phyloP scores from a whole-genome alignment of 2,113 vertebrate species.

The Ciconia boyciana region DNA sequence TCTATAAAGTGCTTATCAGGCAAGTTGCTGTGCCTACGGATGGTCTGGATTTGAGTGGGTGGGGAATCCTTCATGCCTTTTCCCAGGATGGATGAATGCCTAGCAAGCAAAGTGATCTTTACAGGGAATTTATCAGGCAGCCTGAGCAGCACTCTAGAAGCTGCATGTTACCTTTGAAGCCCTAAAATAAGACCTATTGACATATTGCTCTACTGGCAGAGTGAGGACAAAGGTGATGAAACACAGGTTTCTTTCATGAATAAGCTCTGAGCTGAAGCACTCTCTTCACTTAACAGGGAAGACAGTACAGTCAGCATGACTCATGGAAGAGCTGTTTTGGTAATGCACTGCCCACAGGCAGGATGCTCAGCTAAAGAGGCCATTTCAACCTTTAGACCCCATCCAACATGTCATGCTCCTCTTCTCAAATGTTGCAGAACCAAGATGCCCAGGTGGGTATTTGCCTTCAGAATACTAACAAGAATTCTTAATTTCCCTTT shows the following conservation, averaged over 20 bases:
- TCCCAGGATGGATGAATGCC: background rate
- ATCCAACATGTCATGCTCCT: background rate
- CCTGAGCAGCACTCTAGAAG: background rate
- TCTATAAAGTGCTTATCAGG: background rate
- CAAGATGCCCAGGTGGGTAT: background rate
- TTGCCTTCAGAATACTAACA: background rate
- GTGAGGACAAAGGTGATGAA: background rate
- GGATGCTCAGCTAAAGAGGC: background rate
- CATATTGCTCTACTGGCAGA: background rate
- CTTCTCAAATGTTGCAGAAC: background rate
- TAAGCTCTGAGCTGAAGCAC: background rate
- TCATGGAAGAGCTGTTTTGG: background rate
- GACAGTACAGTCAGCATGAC: background rate
- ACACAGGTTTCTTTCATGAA: background rate
- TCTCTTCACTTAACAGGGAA: background rate
- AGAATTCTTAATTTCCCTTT: background rate
- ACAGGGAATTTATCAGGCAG: background rate
- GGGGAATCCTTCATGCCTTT: background rate
- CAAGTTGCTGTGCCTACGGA: background rate
- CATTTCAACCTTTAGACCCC: background rate
- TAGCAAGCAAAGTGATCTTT: background rate
- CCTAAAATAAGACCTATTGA: background rate
- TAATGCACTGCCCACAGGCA: background rate
- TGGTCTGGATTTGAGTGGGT: background rate
- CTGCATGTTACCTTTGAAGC: background rate